These are phyloP conservation scores for Ptychobarbus kaznakovi DNA, from an alignment of 2,797 vertebrate genomes.

Conservation along the genomic window DNA sequence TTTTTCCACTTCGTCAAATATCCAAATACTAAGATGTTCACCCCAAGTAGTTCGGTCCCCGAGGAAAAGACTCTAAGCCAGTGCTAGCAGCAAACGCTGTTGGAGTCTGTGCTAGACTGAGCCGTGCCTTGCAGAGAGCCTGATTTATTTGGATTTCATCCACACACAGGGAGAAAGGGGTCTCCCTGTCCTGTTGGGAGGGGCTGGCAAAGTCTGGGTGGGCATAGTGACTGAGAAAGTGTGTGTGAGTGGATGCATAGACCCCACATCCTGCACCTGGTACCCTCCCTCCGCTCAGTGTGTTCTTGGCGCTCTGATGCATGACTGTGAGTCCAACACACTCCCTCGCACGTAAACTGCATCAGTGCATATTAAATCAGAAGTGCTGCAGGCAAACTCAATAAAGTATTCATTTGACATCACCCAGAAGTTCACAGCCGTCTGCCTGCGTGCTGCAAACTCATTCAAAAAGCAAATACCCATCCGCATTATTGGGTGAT, in stretches of 20 bases:
- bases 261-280: constrained; percentile 30
- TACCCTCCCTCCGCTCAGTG: background rate
- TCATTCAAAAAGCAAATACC: constrained; percentile 39
- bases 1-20: background rate
- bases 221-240: constrained; percentile 62
- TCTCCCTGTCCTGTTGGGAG: constrained; percentile 63
- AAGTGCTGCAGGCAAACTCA: constrained; percentile 41
- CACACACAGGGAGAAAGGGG: constrained; percentile 46
- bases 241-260: constrained; percentile 42
- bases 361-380: constrained; percentile 23
- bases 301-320: constrained; percentile 32
- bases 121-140: constrained; percentile 49
- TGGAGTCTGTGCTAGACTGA: constrained; percentile 33
- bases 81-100: constrained; percentile 15
- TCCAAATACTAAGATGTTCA: background rate
- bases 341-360: constrained; percentile 27
- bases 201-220: constrained; percentile 52
- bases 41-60: background rate
- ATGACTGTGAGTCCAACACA: constrained; percentile 18
- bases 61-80: background rate
- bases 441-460: background rate
- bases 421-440: constrained; percentile 26
- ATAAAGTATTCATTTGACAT: constrained; percentile 53
- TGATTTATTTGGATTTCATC: constrained; percentile 51
- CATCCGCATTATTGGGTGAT: background rate